These are phyloP conservation scores for Mactromeris polynyma DNA, from an alignment of 2,888 invertebrate genomes.

Conservation along the genomic window DNA sequence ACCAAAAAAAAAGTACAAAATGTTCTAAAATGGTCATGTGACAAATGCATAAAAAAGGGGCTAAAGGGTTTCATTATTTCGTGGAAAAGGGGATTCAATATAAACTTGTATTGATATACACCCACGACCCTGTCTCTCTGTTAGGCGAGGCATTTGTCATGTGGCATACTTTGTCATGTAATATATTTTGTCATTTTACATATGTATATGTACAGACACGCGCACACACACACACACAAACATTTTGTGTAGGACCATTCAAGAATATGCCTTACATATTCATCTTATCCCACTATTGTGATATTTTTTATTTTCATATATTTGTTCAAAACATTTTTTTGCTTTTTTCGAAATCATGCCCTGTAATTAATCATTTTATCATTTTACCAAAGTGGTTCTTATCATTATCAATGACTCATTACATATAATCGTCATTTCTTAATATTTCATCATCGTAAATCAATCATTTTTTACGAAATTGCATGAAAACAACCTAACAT, in stretches of 20 bases:
- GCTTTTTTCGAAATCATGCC: conserved; percentile 25
- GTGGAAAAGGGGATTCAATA: not conserved
- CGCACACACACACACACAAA: not conserved
- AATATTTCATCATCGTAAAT: not conserved
- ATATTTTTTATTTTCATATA: conserved; percentile 53
- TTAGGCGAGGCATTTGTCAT: not conserved
- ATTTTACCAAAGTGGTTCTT: conserved; percentile 1
- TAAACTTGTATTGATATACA: not conserved
- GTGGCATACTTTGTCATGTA: conserved; percentile 12
- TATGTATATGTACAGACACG: conserved; percentile 22
- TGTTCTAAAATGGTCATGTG: conserved; percentile 29
- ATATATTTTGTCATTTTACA: conserved; percentile 36
- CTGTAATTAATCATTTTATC: conserved; percentile 18
- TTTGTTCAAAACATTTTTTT: conserved; percentile 25
- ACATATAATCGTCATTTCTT: not conserved
- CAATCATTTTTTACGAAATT: not conserved
- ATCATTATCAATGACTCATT: not conserved
- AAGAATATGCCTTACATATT: conserved; percentile 37
- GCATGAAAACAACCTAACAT: not conserved
- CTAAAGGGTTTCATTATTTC: not conserved
- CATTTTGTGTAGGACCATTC: conserved; percentile 9
- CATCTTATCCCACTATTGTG: conserved; percentile 45
- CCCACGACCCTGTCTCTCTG: not conserved
- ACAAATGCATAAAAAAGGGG: conserved; percentile 27
- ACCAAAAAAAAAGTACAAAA: conserved; percentile 41